Conservation (phyloP, 2,113 vertebrate species). For the Sterrhoptilus dennistouni region DNA sequence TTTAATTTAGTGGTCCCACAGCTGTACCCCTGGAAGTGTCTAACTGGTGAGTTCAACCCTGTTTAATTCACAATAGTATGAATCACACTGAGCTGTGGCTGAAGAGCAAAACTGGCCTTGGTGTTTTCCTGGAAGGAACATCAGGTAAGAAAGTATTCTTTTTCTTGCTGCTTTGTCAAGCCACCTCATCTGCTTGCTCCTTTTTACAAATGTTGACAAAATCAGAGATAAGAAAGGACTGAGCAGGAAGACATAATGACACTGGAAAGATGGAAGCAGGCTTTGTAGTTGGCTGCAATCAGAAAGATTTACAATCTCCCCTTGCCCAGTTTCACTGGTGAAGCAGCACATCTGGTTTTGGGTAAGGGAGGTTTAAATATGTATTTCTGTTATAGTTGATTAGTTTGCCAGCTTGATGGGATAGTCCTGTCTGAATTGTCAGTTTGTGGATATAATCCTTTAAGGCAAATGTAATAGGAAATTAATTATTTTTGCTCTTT, state of each 20-base stretch:
- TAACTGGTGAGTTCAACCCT: not conserved
- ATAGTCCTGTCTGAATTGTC: not conserved
- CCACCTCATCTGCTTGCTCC: not conserved
- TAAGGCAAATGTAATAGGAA: slow-evolving; percentile 1
- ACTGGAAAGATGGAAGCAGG: not conserved
- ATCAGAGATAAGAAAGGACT: not conserved
- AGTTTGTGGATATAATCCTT: slow-evolving; percentile 37
- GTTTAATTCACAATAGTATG: not conserved
- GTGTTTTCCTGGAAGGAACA: not conserved
- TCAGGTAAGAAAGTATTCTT: fast-evolving
- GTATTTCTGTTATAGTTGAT: not conserved
- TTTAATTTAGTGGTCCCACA: not conserved
- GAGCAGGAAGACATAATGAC: not conserved
- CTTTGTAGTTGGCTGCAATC: not conserved
- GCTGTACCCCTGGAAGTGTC: not conserved
- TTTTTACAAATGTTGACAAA: not conserved
- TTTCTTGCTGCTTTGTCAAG: not conserved
- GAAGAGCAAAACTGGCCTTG: not conserved
- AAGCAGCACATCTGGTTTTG: not conserved
- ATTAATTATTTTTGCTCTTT: slow-evolving; percentile 38
- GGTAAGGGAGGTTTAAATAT: not conserved
- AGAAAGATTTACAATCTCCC: not conserved
- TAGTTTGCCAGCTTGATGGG: not conserved
- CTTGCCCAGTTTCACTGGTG: not conserved
- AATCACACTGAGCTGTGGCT: not conserved